Evolutionary conservation across 2,888 invertebrate genomes (phyloP).

Genomic region (Leucophenga maculata): DNA sequence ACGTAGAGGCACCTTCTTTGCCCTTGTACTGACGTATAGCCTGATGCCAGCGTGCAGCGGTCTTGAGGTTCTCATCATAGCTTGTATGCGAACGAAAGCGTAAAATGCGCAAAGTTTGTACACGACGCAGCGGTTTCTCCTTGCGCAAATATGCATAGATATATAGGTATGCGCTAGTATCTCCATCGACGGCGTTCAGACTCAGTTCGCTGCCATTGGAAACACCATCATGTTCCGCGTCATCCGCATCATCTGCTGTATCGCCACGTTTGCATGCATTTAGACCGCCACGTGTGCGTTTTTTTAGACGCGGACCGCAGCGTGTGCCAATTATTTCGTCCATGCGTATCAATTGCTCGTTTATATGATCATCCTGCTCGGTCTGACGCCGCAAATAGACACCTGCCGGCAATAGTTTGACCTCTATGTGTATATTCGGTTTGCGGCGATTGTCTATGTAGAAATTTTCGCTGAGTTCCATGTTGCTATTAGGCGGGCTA

Average conservation of each 20-base stretch:
- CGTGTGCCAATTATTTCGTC: conserved; percentile 87
- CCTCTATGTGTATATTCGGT: conserved; percentile 85
- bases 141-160: conserved; percentile 87
- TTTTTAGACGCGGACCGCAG: conserved; percentile 72
- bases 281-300: conserved; percentile 72
- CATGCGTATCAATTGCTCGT: conserved; percentile 83
- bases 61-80: conserved; percentile 86
- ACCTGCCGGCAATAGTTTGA: conserved; percentile 81
- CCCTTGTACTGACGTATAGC: conserved; percentile 80
- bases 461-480: conserved; percentile 60
- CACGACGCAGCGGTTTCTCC: conserved; percentile 79
- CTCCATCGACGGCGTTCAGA: conserved; percentile 71
- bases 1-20: neutral
- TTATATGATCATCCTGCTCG: conserved; percentile 75
- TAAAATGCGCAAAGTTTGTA: conserved; percentile 85
- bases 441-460: conserved; percentile 77
- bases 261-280: conserved; percentile 79
- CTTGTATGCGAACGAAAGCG: conserved; percentile 87
- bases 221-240: neutral
- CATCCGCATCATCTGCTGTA: conserved; percentile 75
- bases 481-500: neutral
- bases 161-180: conserved; percentile 88
- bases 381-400: conserved; percentile 82
- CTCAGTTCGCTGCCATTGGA: conserved; percentile 78
- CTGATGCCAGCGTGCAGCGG: conserved; percentile 86